Evolutionary conservation across 2,888 invertebrate genomes (phyloP), one percentile per base, ranked within the genome.

Genomic region (Drosophila atripex): DNA sequence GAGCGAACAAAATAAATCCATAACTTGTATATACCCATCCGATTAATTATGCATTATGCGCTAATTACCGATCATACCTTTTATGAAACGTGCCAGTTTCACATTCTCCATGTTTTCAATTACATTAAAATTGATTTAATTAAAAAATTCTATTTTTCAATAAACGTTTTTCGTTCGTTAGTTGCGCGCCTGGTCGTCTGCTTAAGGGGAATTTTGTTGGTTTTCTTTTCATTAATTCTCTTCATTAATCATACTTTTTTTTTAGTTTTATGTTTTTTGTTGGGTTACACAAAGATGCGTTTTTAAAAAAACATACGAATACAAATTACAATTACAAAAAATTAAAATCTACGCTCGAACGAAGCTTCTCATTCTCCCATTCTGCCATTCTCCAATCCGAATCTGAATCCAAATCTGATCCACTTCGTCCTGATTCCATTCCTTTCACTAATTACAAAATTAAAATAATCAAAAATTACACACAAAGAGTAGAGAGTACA

Each of bases 391-490:
- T 16, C 18, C 43, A 18, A 18, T 18, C 18, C 18, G 18, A 18
- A 18, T 18, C 18, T 18, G 18, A 14, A 38, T 35, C 35, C 35
- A n/a, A n/a, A 39, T 39, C 32, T 45, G 21, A 41, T 45, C 14
- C 54, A 54, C 14, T n/a, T 35, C 35, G 35, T 54, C 43, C 45
- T 32, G 50, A n/a, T n/a, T 57, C 51, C 49, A 12, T 11, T 43
- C 41, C 47, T 59, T 87, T 85, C 58, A 85, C 82, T 82, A 83
- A 85, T 83, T 83, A 83, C 82, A 83, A 72, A 80, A 68, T 82
- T 87, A 85, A 87, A 78, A 79, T 49, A 41, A 54, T 80, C 5
- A 61, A 53, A 84, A 85, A 76, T 83, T 69, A 69, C 71, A 68
- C 46, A 82, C 70, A 59, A 52, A 70, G 73, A 69, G 74, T 68